Percentiles rank a stretch among this genome's conserved stretches.
Conservation (phyloP, 2,888 invertebrate species). For the Synergus umbraculus region DNA sequence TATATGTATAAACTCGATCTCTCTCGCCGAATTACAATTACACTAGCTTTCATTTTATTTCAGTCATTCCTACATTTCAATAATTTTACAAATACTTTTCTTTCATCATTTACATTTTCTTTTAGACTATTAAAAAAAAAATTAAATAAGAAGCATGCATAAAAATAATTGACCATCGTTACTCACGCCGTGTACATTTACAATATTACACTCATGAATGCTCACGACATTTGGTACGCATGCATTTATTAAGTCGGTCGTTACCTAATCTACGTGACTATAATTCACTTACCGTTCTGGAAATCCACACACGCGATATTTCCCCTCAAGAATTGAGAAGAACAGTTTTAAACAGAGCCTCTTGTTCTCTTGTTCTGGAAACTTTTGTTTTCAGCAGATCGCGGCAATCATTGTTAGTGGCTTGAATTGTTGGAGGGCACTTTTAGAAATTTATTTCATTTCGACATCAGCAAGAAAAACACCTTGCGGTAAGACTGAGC, state of each 20-base stretch:
- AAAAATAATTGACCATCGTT: neutral
- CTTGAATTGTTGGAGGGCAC: slow-evolving; percentile 16
- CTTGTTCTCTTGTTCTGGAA: neutral
- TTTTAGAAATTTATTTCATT: slow-evolving; percentile 27
- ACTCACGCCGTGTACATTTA: neutral
- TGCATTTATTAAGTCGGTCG: slow-evolving; percentile 18
- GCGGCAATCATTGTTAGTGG: neutral
- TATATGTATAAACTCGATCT: too few species aligned
- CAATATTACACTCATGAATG: slow-evolving; percentile 27
- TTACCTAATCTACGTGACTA: slow-evolving; percentile 3
- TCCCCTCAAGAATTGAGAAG: neutral
- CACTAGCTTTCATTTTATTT: neutral
- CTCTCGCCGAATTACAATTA: neutral
- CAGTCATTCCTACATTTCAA: neutral
- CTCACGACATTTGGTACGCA: neutral
- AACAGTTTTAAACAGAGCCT: slow-evolving; percentile 2
- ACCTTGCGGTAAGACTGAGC: slow-evolving; percentile 42
- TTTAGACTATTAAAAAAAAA: neutral
- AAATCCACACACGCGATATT: slow-evolving; percentile 28
- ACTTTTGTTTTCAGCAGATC: neutral
- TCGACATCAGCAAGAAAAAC: neutral
- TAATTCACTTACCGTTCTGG: slow-evolving; percentile 15
- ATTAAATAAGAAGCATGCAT: neutral
- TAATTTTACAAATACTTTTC: neutral
- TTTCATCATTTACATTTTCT: neutral